Evolutionary conservation across 1,140 invertebrate species (phyloP).

Genomic region (Drosophila ercepeae): DNA sequence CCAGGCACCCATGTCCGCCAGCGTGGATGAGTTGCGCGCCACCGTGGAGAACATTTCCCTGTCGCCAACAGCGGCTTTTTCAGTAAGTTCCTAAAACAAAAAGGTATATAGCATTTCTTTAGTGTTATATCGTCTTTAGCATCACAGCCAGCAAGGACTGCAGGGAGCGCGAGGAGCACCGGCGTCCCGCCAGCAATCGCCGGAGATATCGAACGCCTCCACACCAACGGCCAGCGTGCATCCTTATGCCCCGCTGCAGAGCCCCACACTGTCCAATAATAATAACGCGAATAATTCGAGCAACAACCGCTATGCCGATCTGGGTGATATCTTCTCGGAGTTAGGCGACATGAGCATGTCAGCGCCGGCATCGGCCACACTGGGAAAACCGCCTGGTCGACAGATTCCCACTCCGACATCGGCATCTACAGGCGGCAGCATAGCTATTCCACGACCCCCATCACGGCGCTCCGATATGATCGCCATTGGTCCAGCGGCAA

Average conservation of each 20-base stretch:
- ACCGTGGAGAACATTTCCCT: slow-evolving; percentile 96
- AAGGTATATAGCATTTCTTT: background rate
- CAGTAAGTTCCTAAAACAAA: slow-evolving; percentile 63
- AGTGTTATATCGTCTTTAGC: slow-evolving; percentile 85
- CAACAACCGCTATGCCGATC: slow-evolving; percentile 85
- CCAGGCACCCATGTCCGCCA: slow-evolving; percentile 93
- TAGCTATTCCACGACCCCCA: slow-evolving; percentile 93
- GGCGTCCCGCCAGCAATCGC: slow-evolving; percentile 86
- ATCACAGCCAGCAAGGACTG: slow-evolving; percentile 81
- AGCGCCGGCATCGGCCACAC: slow-evolving; percentile 87
- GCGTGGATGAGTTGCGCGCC: slow-evolving; percentile 95
- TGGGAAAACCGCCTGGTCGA: slow-evolving; percentile 82
- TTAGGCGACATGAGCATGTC: slow-evolving; percentile 90
- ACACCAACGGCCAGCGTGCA: slow-evolving; percentile 92
- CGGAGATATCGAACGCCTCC: slow-evolving; percentile 92
- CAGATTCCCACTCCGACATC: slow-evolving; percentile 89
- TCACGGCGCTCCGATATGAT: slow-evolving; percentile 90
- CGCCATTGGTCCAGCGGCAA: slow-evolving; percentile 80
- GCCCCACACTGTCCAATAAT: slow-evolving; percentile 87
- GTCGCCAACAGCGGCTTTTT: slow-evolving; percentile 88
- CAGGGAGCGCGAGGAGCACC: slow-evolving; percentile 59
- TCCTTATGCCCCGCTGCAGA: slow-evolving; percentile 92
- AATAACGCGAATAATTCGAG: slow-evolving; percentile 82
- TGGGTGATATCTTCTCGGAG: slow-evolving; percentile 93
- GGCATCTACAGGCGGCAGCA: slow-evolving; percentile 86